A percentile compares a stretch with the other conserved stretches of the same genome.
Evolutionary conservation across 2,797 vertebrate species (phyloP).

Genomic region (Toxotes lorentzi): DNA sequence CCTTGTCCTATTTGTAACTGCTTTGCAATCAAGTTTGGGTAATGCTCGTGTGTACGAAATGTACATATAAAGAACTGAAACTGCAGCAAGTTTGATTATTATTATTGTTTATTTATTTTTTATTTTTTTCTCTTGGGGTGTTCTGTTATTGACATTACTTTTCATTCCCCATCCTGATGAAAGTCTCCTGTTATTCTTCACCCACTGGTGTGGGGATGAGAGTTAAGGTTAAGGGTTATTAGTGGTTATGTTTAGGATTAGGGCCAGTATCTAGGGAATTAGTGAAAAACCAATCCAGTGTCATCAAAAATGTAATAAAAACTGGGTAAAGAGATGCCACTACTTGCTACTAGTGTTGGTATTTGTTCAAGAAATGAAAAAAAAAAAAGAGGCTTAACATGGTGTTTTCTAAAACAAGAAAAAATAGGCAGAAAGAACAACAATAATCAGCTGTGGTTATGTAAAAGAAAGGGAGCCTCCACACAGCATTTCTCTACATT

Average conservation of each 20-base stretch:
- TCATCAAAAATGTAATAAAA: not conserved
- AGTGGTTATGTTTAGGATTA: slow-evolving; percentile 38
- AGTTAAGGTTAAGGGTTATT: slow-evolving; percentile 22
- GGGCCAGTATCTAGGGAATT: slow-evolving; percentile 18
- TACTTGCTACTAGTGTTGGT: not conserved
- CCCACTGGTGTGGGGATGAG: not conserved
- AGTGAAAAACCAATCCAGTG: slow-evolving; percentile 23
- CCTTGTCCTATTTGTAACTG: slow-evolving; percentile 40
- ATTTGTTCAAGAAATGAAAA: not conserved
- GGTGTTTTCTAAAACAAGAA: not conserved
- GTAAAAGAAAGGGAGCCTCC: not conserved
- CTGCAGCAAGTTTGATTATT: not conserved
- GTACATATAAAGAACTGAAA: not conserved
- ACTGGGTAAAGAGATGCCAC: not conserved
- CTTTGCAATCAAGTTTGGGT: slow-evolving; percentile 5
- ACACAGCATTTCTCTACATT: not conserved
- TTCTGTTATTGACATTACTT: slow-evolving; percentile 27
- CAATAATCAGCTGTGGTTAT: not conserved
- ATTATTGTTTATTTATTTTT: too few relatives aligned
- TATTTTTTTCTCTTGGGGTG: not conserved
- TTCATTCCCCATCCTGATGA: not conserved
- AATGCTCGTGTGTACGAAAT: slow-evolving; percentile 16
- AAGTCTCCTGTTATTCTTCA: slow-evolving; percentile 19
- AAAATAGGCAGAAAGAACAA: not conserved
- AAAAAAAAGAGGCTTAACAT: not conserved